phyloP scores from a whole-genome alignment of 2,797 vertebrate genomes.

The Leuciscus waleckii region DNA sequence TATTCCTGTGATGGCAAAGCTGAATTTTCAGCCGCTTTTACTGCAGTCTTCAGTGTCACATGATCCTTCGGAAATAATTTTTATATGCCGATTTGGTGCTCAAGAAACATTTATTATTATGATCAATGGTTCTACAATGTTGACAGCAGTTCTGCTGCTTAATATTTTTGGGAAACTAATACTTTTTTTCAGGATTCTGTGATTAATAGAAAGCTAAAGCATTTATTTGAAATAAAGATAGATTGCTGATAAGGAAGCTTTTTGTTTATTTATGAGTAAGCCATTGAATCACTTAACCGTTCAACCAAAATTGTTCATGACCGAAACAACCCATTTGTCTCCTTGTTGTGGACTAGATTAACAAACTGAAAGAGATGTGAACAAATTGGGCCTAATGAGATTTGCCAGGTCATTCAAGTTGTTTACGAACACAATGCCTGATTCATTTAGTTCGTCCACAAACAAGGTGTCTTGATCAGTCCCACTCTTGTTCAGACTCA shows the following conservation, averaged over 20 bases:
- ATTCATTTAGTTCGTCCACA: background rate
- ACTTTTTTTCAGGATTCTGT: background rate
- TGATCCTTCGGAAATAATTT: background rate
- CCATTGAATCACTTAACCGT: background rate
- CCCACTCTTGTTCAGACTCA: constrained; percentile 1
- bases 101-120: background rate
- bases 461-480: constrained; percentile 3
- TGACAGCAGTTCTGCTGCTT: background rate
- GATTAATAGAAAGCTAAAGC: background rate
- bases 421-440: background rate
- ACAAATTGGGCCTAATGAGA: background rate
- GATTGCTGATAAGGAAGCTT: background rate
- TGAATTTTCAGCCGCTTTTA: background rate
- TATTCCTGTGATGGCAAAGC: background rate
- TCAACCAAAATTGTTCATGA: background rate
- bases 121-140: background rate
- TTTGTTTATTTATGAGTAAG: constrained; percentile 8
- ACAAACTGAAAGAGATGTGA: background rate
- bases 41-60: background rate
- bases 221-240: background rate
- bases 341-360: background rate
- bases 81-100: background rate
- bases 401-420: background rate
- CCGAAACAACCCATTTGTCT: background rate
- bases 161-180: background rate